phyloP scores from a whole-genome alignment of 2,797 vertebrate genomes.

The Molossus alvarezi region DNA sequence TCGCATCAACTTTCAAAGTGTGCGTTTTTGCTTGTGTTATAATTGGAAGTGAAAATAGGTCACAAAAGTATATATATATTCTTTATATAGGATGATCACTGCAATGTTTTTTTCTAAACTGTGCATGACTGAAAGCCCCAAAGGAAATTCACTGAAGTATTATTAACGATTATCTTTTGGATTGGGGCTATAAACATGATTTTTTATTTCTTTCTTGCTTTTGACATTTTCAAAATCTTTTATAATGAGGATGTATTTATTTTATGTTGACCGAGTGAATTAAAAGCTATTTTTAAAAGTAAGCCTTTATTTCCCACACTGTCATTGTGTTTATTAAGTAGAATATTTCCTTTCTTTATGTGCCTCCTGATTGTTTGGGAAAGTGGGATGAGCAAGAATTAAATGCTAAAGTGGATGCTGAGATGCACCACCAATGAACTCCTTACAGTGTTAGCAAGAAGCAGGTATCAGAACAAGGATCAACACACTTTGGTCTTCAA shows the following conservation, averaged over 20 bases:
- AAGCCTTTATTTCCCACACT: neutral
- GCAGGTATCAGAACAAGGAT: constrained; percentile 72
- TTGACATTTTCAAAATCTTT: constrained; percentile 63
- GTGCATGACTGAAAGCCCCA: constrained; percentile 74
- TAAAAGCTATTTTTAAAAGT: constrained; percentile 26
- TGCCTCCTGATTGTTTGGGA: neutral
- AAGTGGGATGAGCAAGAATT: constrained; percentile 22
- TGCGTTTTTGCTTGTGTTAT: constrained; percentile 79
- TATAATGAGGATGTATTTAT: constrained; percentile 12
- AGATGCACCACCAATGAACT: neutral
- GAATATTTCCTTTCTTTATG: constrained; percentile 29
- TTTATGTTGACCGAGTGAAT: constrained; percentile 62
- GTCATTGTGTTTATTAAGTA: neutral
- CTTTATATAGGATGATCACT: constrained; percentile 44
- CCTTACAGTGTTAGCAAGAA: constrained; percentile 39
- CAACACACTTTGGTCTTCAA: constrained; percentile 86
- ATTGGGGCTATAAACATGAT: neutral
- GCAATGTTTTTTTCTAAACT: constrained; percentile 41
- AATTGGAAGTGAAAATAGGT: constrained; percentile 86
- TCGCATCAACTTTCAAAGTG: constrained; percentile 78
- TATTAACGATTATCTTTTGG: constrained; percentile 67
- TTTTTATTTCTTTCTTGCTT: constrained; percentile 68
- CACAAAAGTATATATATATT: constrained; percentile 74
- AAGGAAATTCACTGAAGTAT: constrained; percentile 56
- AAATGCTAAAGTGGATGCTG: neutral